These are phyloP conservation scores for Trissolcus brochymenae DNA, from an alignment of 2,888 invertebrate genomes.

Conservation along the genomic window DNA sequence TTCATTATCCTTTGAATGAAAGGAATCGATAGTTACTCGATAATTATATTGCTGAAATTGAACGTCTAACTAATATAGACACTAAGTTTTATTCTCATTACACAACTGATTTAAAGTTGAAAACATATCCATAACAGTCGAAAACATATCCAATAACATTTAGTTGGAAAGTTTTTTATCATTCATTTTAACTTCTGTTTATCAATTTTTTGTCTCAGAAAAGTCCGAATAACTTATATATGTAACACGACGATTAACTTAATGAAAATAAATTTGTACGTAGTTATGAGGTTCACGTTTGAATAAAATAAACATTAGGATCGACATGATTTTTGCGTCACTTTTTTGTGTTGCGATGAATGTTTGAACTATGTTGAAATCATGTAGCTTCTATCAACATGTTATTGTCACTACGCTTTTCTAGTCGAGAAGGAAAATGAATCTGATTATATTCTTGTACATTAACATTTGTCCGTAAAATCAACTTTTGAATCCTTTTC, in stretches of 20 bases:
- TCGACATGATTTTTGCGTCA: background rate
- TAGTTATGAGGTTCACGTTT: background rate
- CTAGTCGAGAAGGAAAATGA: slow-evolving; percentile 40
- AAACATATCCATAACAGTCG: background rate
- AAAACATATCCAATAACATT: background rate
- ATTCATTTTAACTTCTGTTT: background rate
- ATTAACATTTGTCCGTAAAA: background rate
- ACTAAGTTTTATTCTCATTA: too few species aligned
- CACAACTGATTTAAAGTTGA: too few species aligned
- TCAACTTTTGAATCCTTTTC: background rate
- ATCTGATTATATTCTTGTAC: slow-evolving; percentile 19
- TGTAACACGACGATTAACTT: slow-evolving; percentile 1
- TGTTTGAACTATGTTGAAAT: background rate
- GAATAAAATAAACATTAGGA: background rate
- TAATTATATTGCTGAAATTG: background rate
- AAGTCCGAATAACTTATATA: background rate
- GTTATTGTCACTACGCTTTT: slow-evolving; percentile 31
- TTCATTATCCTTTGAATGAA: slow-evolving; percentile 1
- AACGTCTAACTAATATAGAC: too few species aligned
- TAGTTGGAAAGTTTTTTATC: background rate
- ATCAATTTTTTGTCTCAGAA: background rate
- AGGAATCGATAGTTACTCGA: background rate
- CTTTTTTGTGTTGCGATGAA: slow-evolving; percentile 1
- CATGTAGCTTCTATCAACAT: background rate
- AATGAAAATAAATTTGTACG: background rate